Evolutionary conservation across 1,140 invertebrate species (phyloP).

Genomic region (Papilio machaon): DNA sequence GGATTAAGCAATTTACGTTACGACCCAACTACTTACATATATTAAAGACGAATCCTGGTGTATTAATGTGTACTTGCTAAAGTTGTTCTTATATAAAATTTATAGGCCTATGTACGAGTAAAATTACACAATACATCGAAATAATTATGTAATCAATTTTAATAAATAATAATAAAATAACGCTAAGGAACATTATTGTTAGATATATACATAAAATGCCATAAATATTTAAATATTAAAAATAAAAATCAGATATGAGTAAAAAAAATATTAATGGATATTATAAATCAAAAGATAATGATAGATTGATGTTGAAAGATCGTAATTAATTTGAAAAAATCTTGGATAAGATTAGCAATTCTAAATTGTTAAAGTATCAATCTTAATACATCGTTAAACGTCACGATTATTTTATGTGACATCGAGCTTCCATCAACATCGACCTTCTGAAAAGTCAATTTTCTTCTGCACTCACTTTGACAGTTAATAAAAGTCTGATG

Average conservation of each 20-base stretch:
- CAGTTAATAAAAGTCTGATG: slow-evolving; percentile 74
- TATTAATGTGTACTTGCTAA: slow-evolving; percentile 29
- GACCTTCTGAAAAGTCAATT: slow-evolving; percentile 71
- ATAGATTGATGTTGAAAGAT: slow-evolving; percentile 7
- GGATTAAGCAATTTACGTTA: slow-evolving; percentile 47
- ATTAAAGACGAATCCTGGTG: slow-evolving; percentile 25
- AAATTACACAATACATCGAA: not conserved
- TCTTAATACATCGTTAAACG: slow-evolving; percentile 43
- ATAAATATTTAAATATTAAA: not conserved
- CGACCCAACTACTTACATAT: slow-evolving; percentile 18
- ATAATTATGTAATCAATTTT: not conserved
- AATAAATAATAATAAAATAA: not conserved
- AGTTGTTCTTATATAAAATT: not conserved
- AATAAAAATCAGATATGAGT: not conserved
- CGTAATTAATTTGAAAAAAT: not conserved
- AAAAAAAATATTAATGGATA: not conserved
- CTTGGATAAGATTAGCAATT: not conserved
- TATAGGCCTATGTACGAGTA: not conserved
- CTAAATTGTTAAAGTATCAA: slow-evolving; percentile 7
- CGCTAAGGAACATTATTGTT: not conserved
- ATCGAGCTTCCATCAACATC: slow-evolving; percentile 58
- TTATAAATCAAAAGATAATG: not conserved
- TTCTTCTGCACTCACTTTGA: slow-evolving; percentile 66
- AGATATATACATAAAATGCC: not conserved
- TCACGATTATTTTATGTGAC: slow-evolving; percentile 55